phyloP scores from a whole-genome alignment of 2,113 vertebrate genomes.

The Acanthisitta chloris region DNA sequence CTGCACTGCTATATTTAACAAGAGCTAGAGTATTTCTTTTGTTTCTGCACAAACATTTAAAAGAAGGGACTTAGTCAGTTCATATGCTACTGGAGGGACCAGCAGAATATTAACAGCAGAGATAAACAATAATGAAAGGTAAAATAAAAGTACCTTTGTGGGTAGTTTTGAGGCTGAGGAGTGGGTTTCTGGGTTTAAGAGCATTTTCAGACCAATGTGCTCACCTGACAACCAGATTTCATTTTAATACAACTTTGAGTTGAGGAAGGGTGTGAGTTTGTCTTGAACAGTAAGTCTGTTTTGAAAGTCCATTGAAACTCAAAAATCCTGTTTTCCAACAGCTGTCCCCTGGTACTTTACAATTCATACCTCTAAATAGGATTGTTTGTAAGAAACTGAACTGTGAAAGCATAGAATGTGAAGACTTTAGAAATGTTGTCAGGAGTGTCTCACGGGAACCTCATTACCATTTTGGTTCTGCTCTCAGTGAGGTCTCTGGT shows the following conservation, averaged over 20 bases:
- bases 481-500: background rate
- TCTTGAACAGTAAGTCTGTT: background rate
- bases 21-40: background rate
- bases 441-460: background rate
- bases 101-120: background rate
- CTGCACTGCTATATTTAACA: background rate
- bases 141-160: background rate
- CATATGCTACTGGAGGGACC: background rate
- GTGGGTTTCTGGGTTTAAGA: background rate
- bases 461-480: background rate
- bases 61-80: background rate
- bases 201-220: background rate
- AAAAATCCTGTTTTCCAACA: background rate
- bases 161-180: background rate
- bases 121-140: background rate
- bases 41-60: slow-evolving; percentile 16
- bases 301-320: background rate
- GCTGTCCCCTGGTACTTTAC: background rate
- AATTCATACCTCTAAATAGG: background rate
- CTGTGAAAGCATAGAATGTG: background rate
- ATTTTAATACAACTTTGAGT: background rate
- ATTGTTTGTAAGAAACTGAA: background rate
- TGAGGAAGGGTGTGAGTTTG: background rate
- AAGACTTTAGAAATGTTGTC: background rate
- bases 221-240: background rate